phyloP scores from a whole-genome alignment of 2,797 vertebrate species.

The Scolopax rusticola region DNA sequence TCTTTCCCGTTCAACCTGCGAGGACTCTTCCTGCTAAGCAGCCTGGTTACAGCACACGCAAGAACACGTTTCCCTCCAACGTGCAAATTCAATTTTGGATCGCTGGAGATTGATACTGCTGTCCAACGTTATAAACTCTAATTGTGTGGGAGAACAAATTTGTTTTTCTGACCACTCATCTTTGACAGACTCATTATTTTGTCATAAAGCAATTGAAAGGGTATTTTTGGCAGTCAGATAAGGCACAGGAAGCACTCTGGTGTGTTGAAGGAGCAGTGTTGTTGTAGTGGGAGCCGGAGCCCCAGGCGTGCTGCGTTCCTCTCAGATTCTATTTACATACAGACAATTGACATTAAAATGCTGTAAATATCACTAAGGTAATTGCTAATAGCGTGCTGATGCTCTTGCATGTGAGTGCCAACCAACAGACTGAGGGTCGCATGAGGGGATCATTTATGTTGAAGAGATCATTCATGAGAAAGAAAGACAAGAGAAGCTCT shows the following conservation, averaged over 20 bases:
- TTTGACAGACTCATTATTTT: slow-evolving; percentile 75
- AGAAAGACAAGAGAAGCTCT: slow-evolving; percentile 14
- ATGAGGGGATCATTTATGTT: slow-evolving; percentile 10
- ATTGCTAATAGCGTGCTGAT: slow-evolving; percentile 46
- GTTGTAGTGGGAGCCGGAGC: slow-evolving; percentile 29
- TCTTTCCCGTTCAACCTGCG: not conserved
- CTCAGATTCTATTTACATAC: slow-evolving; percentile 60
- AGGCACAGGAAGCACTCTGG: slow-evolving; percentile 1
- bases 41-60: slow-evolving; percentile 27
- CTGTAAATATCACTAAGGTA: slow-evolving; percentile 67
- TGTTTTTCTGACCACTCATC: slow-evolving; percentile 62
- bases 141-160: slow-evolving; percentile 63
- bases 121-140: slow-evolving; percentile 57
- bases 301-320: not conserved
- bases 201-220: slow-evolving; percentile 48
- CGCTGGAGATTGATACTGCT: slow-evolving; percentile 55
- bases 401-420: slow-evolving; percentile 31
- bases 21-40: not conserved
- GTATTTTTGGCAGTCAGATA: slow-evolving; percentile 58
- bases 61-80: slow-evolving; percentile 17
- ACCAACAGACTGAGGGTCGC: slow-evolving; percentile 30
- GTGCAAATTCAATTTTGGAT: slow-evolving; percentile 56
- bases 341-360: slow-evolving; percentile 58
- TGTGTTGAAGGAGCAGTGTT: not conserved
- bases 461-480: slow-evolving; percentile 19